Conservation (phyloP, 2,888 invertebrate genomes). For the Abscondita cerata region DNA sequence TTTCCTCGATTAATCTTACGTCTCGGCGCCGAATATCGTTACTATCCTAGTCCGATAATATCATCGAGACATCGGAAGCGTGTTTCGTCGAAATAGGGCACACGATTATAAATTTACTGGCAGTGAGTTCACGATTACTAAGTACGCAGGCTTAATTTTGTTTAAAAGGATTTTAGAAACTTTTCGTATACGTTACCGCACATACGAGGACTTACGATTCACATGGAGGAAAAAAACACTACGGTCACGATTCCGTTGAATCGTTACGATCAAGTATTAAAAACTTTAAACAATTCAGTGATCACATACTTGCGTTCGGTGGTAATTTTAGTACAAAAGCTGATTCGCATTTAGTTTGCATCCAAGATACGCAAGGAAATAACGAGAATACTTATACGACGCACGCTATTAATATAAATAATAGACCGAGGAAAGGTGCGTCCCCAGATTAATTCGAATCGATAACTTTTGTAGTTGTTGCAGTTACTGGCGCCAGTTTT, state of each 20-base stretch:
- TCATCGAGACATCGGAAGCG: constrained; percentile 79
- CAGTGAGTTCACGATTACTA: constrained; percentile 58
- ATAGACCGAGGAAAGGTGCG: constrained; percentile 77
- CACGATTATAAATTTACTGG: constrained; percentile 85
- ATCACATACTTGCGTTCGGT: constrained; percentile 84
- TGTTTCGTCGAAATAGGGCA: constrained; percentile 87
- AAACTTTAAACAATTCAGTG: constrained; percentile 79
- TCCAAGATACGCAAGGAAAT: constrained; percentile 70
- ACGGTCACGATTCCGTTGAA: constrained; percentile 78
- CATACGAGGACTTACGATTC: constrained; percentile 78
- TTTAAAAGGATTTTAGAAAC: constrained; percentile 76
- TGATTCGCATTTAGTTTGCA: constrained; percentile 87
- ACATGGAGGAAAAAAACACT: constrained; percentile 83
- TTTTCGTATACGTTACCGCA: constrained; percentile 81
- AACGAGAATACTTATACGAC: constrained; percentile 82
- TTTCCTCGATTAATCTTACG: constrained; percentile 79
- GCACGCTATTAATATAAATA: constrained; percentile 86
- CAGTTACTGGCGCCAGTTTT: constrained; percentile 90
- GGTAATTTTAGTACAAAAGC: constrained; percentile 80
- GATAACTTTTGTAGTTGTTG: no score
- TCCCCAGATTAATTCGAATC: no score
- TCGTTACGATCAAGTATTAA: constrained; percentile 68
- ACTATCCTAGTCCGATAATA: constrained; percentile 85
- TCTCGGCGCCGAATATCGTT: constrained; percentile 83
- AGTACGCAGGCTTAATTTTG: not conserved